phyloP scores from a whole-genome alignment of 1,140 invertebrate species.

The Lethocerus indicus region DNA sequence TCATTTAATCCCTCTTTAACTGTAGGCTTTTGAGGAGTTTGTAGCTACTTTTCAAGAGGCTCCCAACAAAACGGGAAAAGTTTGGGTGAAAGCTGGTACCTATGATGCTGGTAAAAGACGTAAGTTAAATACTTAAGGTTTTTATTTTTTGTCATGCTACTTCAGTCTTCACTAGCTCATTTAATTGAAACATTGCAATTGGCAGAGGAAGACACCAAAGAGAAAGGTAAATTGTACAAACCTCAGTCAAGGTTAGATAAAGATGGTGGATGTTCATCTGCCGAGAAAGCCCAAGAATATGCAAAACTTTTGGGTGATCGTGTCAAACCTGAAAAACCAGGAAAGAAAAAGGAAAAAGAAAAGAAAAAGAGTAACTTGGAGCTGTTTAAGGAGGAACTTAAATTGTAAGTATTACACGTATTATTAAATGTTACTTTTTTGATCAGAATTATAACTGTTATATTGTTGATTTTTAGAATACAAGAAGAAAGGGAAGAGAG shows the following conservation, averaged over 20 bases:
- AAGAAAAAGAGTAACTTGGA: constrained; percentile 97
- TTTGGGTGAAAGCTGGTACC: constrained; percentile 93
- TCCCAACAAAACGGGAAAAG: constrained; percentile 56
- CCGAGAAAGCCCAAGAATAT: constrained; percentile 47
- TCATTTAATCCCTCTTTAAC: not conserved
- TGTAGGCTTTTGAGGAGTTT: constrained; percentile 87
- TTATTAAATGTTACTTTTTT: not conserved
- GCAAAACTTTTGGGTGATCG: constrained; percentile 42
- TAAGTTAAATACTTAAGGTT: constrained; percentile 28
- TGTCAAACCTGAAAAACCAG: constrained; percentile 42
- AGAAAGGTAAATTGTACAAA: constrained; percentile 86
- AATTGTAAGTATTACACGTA: constrained; percentile 38
- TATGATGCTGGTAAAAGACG: constrained; percentile 88
- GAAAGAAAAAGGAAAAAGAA: constrained; percentile 69
- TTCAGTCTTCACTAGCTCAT: not conserved
- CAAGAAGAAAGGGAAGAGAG: constrained; percentile 94
- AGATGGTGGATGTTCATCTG: constrained; percentile 33
- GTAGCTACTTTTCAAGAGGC: constrained; percentile 91
- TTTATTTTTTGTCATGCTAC: not conserved
- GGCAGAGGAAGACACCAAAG: constrained; percentile 68
- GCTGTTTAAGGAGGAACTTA: constrained; percentile 87
- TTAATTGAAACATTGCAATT: not conserved
- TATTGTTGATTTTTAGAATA: constrained; percentile 40
- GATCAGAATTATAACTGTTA: not conserved
- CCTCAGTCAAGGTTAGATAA: constrained; percentile 62